Percentiles rank a stretch among this genome's conserved stretches.
These are phyloP conservation scores for Danaus plexippus DNA, from an alignment of 1,140 invertebrate species.

Conservation along the genomic window DNA sequence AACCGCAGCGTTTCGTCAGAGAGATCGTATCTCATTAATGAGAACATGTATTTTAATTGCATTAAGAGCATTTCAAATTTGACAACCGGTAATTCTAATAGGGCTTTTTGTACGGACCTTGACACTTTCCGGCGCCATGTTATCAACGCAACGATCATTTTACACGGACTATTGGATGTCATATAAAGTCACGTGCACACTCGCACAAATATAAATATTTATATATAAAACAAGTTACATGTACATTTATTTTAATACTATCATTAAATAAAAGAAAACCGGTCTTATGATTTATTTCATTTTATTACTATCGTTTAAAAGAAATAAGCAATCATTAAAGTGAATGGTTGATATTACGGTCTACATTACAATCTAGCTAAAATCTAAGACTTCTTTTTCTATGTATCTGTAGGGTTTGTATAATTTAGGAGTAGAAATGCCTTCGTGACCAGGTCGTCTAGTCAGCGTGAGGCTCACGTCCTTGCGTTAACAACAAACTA, in stretches of 20 bases:
- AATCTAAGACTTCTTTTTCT: too few species aligned
- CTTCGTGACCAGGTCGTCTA: slow-evolving; percentile 41
- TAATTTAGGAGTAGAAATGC: slow-evolving; percentile 25
- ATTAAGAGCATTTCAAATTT: slow-evolving; percentile 15
- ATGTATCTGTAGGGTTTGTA: too few species aligned
- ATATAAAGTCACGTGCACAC: slow-evolving; percentile 4
- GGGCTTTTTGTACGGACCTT: slow-evolving; percentile 23
- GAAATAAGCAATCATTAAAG: too few species aligned
- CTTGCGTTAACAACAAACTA: slow-evolving; percentile 25
- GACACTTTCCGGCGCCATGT: slow-evolving; percentile 22
- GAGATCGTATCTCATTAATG: slow-evolving; percentile 47
- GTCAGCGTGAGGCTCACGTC: slow-evolving; percentile 42
- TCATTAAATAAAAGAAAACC: too few species aligned
- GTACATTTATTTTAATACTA: too few species aligned
- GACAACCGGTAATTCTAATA: slow-evolving; percentile 22
- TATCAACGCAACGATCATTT: slow-evolving; percentile 20
- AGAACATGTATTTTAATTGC: slow-evolving; percentile 46
- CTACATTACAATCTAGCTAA: too few species aligned
- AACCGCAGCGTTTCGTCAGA: slow-evolving; percentile 42
- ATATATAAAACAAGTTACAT: not conserved
- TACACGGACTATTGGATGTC: slow-evolving; percentile 20
- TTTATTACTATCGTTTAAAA: too few species aligned
- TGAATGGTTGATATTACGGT: too few species aligned
- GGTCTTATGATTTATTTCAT: too few species aligned
- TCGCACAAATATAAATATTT: not conserved